A percentile compares a stretch with the other conserved stretches of the same genome.
phyloP scores from a whole-genome alignment of 2,888 invertebrate species.

The Allophyes oxyacanthae region DNA sequence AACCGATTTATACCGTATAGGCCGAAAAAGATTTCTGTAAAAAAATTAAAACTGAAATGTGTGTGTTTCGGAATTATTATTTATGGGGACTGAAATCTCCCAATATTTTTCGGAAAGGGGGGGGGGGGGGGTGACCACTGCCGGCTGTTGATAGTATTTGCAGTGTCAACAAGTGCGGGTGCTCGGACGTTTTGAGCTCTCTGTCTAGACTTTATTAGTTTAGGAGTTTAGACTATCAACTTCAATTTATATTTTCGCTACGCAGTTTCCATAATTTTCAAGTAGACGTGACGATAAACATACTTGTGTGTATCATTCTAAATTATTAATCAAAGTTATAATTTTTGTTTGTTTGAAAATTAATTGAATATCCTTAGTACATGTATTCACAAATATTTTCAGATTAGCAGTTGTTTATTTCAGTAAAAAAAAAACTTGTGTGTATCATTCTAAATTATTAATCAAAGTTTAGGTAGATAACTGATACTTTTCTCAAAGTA shows the following conservation, averaged over 20 bases:
- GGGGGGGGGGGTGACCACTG: slow-evolving; percentile 12
- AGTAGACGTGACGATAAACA: too few species aligned
- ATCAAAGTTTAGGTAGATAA: too few species aligned
- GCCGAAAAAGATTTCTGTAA: slow-evolving; percentile 14
- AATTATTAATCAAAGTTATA: too few species aligned
- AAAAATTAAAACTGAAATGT: slow-evolving; percentile 44
- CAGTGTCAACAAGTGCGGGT: slow-evolving; percentile 21
- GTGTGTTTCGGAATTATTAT: slow-evolving; percentile 37
- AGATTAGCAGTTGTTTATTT: too few species aligned
- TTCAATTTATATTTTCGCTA: not conserved
- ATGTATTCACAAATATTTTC: too few species aligned
- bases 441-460: not conserved
- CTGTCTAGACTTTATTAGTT: slow-evolving; percentile 44
- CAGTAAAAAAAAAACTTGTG: too few species aligned
- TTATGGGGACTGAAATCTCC: slow-evolving; percentile 34
- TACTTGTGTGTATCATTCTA: not conserved
- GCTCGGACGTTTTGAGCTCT: slow-evolving; percentile 9
- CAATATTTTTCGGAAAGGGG: slow-evolving; percentile 20
- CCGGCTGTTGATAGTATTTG: slow-evolving; percentile 33
- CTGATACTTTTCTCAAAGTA: too few species aligned
- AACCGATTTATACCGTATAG: slow-evolving; percentile 64
- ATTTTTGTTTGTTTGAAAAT: too few species aligned
- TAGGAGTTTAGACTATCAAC: slow-evolving; percentile 11
- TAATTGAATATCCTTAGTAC: too few species aligned
- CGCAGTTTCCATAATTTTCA: not conserved